Evolutionary conservation across 2,888 invertebrate genomes (phyloP).

Genomic region (Imbricaverruca yamaguchii): DNA sequence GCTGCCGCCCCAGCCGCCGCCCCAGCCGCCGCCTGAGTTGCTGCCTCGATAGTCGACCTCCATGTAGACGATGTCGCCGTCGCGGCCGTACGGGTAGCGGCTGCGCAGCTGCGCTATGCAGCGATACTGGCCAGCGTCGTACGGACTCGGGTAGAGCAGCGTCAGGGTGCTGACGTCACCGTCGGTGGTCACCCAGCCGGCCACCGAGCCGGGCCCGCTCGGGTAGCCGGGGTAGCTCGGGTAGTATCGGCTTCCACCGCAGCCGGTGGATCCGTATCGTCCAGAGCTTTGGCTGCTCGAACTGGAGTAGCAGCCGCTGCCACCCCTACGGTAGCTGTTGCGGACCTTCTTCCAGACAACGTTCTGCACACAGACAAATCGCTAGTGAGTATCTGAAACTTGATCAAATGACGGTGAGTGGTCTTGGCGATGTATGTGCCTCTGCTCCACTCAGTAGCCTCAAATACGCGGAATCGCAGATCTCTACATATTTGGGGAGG

Average conservation of each 20-base stretch:
- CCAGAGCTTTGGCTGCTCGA: neutral
- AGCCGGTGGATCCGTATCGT: neutral
- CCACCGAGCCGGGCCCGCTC: neutral
- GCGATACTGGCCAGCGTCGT: neutral
- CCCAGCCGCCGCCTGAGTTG: neutral
- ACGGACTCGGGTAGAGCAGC: neutral
- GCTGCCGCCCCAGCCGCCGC: neutral
- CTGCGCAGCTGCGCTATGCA: neutral
- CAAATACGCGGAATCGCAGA: no score
- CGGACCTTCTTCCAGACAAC: neutral
- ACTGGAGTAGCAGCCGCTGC: neutral
- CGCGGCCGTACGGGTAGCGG: neutral
- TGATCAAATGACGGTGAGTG: no score
- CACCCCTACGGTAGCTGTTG: neutral
- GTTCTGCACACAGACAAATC: neutral
- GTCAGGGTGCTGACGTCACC: slow-evolving; percentile 1
- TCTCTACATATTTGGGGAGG: no score
- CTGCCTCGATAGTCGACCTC: neutral
- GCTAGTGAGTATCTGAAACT: no score
- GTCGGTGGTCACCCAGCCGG: slow-evolving; percentile 3
- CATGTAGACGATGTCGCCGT: neutral
- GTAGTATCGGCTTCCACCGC: neutral
- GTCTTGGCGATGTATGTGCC: no score
- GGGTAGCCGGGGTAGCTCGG: neutral
- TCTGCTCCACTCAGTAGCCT: no score